These are phyloP conservation scores for Vanessa atalanta DNA, from an alignment of 1,140 invertebrate species.

Conservation along the genomic window DNA sequence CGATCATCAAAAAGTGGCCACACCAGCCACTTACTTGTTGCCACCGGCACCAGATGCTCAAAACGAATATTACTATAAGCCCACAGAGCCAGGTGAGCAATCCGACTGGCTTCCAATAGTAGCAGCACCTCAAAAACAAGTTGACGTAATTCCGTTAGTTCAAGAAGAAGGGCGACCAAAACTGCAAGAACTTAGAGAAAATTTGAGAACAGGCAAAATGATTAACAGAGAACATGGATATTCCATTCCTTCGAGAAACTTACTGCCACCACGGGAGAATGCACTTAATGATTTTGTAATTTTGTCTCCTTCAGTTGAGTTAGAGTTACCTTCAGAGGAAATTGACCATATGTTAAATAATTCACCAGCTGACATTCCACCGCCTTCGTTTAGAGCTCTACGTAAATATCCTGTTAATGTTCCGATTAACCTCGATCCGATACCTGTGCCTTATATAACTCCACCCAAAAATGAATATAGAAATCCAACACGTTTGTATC, in stretches of 20 bases:
- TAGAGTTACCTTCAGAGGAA: conserved; percentile 52
- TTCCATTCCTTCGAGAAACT: conserved; percentile 48
- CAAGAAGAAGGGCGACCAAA: conserved; percentile 33
- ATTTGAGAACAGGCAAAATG: conserved; percentile 48
- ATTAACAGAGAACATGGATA: conserved; percentile 34
- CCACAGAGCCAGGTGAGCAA: conserved; percentile 55
- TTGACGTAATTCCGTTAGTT: conserved; percentile 30
- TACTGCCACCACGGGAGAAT: conserved; percentile 51
- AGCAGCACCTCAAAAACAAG: conserved; percentile 42
- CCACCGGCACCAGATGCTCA: conserved; percentile 57
- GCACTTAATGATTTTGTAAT: conserved; percentile 48
- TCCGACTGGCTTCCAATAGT: conserved; percentile 71
- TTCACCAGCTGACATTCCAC: background rate
- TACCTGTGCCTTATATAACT: conserved; percentile 25
- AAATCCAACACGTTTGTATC: conserved; percentile 65
- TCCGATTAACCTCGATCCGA: conserved; percentile 11
- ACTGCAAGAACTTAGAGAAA: conserved; percentile 24
- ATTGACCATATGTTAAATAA: conserved; percentile 36
- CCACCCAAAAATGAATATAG: conserved; percentile 47
- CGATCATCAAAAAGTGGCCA: conserved; percentile 44
- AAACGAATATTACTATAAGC: conserved; percentile 54
- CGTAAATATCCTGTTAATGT: conserved; percentile 7
- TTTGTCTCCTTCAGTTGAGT: conserved; percentile 40
- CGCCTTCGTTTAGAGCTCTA: background rate
- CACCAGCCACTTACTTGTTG: conserved; percentile 64